A percentile compares a stretch with the other conserved stretches of the same genome.
Evolutionary conservation across 2,797 vertebrate genomes (phyloP).

Genomic region (Crocidura indochinensis): DNA sequence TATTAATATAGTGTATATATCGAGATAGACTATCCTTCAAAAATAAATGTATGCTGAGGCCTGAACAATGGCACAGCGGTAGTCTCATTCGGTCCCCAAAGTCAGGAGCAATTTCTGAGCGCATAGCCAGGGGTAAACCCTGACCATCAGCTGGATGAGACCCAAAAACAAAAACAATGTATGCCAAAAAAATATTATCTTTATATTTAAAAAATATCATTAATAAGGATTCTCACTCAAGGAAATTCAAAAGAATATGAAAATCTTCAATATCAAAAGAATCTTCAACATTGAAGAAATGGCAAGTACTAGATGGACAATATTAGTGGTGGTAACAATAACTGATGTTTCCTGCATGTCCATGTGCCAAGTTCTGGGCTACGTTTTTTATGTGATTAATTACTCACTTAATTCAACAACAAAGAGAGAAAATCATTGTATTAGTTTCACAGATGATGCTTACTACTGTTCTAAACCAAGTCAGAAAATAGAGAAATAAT

Average conservation of each 20-base stretch:
- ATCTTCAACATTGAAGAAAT: not conserved
- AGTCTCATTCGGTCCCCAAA: too few species aligned
- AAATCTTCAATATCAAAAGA: not conserved
- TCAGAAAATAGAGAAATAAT: conserved; percentile 1
- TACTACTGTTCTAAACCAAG: conserved; percentile 24
- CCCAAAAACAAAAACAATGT: not conserved
- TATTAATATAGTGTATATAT: conserved; percentile 12
- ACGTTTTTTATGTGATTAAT: not conserved
- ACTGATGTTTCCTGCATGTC: not conserved
- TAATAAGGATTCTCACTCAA: not conserved
- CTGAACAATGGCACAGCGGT: too few species aligned
- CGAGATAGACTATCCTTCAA: not conserved
- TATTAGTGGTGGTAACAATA: not conserved
- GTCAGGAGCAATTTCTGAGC: too few species aligned
- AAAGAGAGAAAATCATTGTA: not conserved
- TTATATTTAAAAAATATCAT: not conserved
- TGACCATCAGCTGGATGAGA: too few species aligned
- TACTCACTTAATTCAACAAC: not conserved
- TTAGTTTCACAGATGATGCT: conserved; percentile 49
- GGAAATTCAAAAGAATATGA: not conserved
- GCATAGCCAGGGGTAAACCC: too few species aligned
- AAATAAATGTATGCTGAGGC: not conserved
- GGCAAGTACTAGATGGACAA: not conserved
- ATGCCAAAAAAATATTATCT: too few species aligned
- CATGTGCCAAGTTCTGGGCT: not conserved